These are phyloP conservation scores for Vanessa cardui DNA, from an alignment of 2,888 invertebrate genomes.

Conservation along the genomic window DNA sequence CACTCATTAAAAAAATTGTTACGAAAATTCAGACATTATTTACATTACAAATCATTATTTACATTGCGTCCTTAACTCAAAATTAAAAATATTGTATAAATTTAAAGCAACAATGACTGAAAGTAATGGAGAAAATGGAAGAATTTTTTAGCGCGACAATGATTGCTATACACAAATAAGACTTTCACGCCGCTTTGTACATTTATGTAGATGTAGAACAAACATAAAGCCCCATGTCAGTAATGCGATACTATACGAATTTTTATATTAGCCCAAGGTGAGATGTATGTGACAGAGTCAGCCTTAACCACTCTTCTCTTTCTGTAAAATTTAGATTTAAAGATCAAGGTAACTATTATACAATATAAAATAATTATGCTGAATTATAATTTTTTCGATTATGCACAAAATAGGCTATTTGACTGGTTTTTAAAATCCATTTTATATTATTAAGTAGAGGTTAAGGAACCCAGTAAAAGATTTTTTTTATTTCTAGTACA, in stretches of 20 bases:
- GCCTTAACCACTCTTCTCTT: slow-evolving; percentile 3
- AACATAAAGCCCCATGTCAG: slow-evolving; percentile 2
- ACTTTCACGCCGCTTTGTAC: background rate
- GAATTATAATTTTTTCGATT: too few species aligned
- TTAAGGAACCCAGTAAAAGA: too few species aligned
- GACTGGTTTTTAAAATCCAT: too few species aligned
- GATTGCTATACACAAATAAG: too few species aligned
- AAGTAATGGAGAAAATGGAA: background rate
- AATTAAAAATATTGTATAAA: background rate
- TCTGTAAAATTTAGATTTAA: too few species aligned
- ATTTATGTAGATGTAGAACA: background rate
- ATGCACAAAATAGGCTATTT: too few species aligned
- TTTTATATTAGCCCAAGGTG: background rate
- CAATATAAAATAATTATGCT: too few species aligned
- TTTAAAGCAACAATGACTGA: background rate
- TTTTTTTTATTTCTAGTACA: too few species aligned
- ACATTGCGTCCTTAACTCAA: background rate
- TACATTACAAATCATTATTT: background rate
- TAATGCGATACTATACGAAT: background rate
- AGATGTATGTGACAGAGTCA: slow-evolving; percentile 6
- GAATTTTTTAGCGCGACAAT: background rate
- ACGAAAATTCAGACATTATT: too few species aligned
- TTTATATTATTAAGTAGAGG: too few species aligned
- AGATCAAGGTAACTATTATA: too few species aligned
- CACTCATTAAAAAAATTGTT: too few species aligned